phyloP scores from a whole-genome alignment of 2,888 invertebrate species.

The Spodoptera exigua region DNA sequence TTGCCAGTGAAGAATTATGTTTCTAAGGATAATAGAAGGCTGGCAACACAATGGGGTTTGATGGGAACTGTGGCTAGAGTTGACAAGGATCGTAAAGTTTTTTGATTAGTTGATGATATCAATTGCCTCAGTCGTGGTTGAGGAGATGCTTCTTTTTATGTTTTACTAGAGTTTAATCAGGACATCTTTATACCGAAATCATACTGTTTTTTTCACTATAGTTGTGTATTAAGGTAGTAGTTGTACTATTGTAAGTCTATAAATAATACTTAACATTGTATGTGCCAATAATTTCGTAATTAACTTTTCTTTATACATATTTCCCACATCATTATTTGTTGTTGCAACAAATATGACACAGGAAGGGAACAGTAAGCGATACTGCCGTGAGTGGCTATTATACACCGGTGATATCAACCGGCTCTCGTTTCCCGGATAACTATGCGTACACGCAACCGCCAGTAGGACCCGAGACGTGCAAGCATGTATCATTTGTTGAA shows the following conservation, averaged over 20 bases:
- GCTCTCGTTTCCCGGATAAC: conserved; percentile 48
- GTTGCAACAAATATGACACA: conserved; percentile 12
- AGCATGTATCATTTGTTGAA: conserved; percentile 25
- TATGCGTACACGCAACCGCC: conserved; percentile 33
- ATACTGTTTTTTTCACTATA: no score
- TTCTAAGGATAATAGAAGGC: conserved; percentile 10
- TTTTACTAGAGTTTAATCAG: no score
- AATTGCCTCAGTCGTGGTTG: no score
- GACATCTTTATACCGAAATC: no score
- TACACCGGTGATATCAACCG: conserved; percentile 37
- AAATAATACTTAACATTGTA: no score
- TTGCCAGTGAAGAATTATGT: conserved; percentile 41
- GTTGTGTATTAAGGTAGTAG: no score
- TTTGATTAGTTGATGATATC: no score
- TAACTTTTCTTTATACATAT: background rate
- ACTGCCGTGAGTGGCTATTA: conserved; percentile 28
- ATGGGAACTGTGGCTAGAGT: background rate
- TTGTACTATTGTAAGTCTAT: no score
- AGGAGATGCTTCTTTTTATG: no score
- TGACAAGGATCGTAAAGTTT: no score
- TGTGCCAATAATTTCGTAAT: no score
- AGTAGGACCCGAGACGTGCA: conserved; percentile 20
- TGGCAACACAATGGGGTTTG: background rate
- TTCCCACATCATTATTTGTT: no score
- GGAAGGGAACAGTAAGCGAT: conserved; percentile 35